Evolutionary conservation across 2,113 vertebrate genomes (phyloP), one percentile per base, ranked within the genome.

Genomic region (Hiodon tergisus): DNA sequence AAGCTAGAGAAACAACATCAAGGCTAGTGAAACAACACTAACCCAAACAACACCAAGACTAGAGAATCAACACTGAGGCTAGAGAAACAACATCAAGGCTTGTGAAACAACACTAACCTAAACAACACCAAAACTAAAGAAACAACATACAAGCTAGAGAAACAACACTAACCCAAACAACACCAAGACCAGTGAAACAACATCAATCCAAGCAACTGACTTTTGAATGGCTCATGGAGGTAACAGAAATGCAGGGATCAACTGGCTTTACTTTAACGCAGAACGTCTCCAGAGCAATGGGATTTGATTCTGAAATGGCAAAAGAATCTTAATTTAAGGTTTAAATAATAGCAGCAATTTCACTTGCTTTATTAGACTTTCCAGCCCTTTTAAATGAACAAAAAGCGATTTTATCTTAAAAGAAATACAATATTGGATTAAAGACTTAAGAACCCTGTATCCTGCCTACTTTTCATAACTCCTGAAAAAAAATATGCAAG

Each of bases 371-470:
- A 57, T 67, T 74, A 47, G n/a, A 66, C 16, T 46, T 13, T 3
- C 62, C 11, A 13, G 61, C 17, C 31, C 57, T 65, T 66, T 66
- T 54, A 66, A 58, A 75, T 67, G 59, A 67, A 74, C 9, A 51
- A 11, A 67, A 58, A 69, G 46, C 31, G 65, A 60, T 59, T 76
- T 46, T 46, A 67, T 69, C n/a, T 51, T 61, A 48, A 67, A 3
- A 50, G 73, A 75, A 67, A 69, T 47, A 69, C n/a, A 69, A 69
- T 69, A 76, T 16, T 76, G 66, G 66, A 69, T 69, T 54, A 76
- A 5, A 2, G 13, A 48, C 6, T n/a, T 61, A 59, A 73, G 59
- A 73, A 48, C 71, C 47, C 55, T 31, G 8, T 55, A 73, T 14
- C 48, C 47, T 60, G 46, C 14, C 66, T 62, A 53, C 48, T 73